Conservation (phyloP, 1,140 invertebrate genomes). For the Matsumurasca onukii region DNA sequence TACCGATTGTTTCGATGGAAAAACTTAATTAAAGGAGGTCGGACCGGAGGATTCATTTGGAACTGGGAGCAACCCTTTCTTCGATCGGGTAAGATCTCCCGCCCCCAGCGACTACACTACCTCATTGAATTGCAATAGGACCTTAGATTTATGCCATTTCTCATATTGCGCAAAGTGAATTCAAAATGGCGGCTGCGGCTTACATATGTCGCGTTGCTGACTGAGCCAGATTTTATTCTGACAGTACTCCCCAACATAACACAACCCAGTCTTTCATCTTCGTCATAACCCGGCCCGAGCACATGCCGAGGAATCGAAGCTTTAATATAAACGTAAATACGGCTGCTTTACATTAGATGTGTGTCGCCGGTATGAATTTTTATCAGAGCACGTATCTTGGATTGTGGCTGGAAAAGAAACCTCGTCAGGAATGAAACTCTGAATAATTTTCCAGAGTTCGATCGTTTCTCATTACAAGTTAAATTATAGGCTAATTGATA, state of each 20-base stretch:
- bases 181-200: conserved; percentile 36
- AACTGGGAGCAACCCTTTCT: conserved; percentile 15
- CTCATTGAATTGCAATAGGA: conserved; percentile 35
- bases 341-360: conserved; percentile 16
- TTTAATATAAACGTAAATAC: conserved; percentile 18
- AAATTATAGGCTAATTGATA: too few relatives aligned
- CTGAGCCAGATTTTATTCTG: not conserved
- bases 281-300: not conserved
- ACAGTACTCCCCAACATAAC: not conserved
- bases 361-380: conserved; percentile 16
- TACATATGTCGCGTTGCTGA: conserved; percentile 24
- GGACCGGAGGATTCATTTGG: conserved; percentile 3
- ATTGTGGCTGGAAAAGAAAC: not conserved
- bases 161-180: conserved; percentile 41
- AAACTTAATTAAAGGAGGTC: conserved; percentile 19
- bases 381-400: conserved; percentile 6
- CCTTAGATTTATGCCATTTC: conserved; percentile 34
- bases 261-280: conserved; percentile 23
- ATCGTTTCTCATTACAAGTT: too few relatives aligned
- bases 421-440: too few relatives aligned
- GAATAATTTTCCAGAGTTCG: too few relatives aligned
- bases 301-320: not conserved
- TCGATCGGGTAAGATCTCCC: not conserved
- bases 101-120: not conserved
- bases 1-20: too few relatives aligned